phyloP scores from a whole-genome alignment of 2,113 vertebrate species.

The Nothobranchius kuhntae region DNA sequence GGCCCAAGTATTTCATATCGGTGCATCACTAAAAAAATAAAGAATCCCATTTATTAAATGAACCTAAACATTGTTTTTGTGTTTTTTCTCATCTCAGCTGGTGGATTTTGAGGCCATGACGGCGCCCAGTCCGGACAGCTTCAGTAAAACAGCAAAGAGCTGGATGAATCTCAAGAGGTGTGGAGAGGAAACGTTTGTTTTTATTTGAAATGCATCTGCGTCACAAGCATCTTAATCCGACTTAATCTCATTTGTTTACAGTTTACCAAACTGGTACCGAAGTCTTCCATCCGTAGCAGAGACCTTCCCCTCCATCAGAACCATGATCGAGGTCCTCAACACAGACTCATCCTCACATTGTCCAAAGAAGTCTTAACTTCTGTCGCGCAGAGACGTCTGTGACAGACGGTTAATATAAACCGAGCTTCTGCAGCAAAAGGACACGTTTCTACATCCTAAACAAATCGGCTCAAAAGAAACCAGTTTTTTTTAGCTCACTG shows the following conservation, averaged over 20 bases:
- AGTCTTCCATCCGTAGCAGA: constrained; percentile 91
- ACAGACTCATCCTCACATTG: constrained; percentile 91
- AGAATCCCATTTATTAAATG: too few species aligned
- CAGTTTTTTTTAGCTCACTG: too few species aligned
- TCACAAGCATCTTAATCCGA: not conserved
- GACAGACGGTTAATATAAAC: constrained; percentile 15
- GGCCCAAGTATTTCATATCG: too few species aligned
- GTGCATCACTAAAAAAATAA: too few species aligned
- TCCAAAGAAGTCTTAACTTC: constrained; percentile 84
- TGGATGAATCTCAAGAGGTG: constrained; percentile 98
- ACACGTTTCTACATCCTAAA: constrained; percentile 44
- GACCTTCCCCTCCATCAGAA: constrained; percentile 90
- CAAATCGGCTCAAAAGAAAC: constrained; percentile 6
- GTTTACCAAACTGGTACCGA: constrained; percentile 92
- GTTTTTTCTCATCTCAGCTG: constrained; percentile 75
- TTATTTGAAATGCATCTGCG: not conserved
- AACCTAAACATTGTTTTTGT: not conserved
- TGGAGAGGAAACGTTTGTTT: not conserved
- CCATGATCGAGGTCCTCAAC: constrained; percentile 95
- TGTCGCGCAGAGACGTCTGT: not conserved
- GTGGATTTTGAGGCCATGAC: constrained; percentile 99
- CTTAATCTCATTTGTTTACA: constrained; percentile 48
- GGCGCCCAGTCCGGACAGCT: constrained; percentile 88
- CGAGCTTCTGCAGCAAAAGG: constrained; percentile 13
- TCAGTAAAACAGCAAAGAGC: constrained; percentile 89